phyloP scores from a whole-genome alignment of 1,140 invertebrate genomes.

The Drosophila leontia region DNA sequence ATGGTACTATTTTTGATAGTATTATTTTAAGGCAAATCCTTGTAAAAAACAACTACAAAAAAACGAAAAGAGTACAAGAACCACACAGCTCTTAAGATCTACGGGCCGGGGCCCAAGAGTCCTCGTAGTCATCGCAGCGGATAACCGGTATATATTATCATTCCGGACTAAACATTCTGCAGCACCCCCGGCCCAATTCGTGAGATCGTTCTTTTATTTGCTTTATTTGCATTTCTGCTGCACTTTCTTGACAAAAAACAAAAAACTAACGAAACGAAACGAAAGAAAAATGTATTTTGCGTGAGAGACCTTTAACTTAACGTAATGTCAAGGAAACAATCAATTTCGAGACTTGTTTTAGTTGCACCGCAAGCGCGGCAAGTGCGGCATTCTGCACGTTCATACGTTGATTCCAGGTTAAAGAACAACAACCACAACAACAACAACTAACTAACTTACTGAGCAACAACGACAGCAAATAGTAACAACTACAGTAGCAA shows the following conservation, averaged over 20 bases:
- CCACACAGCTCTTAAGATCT: conserved; percentile 24
- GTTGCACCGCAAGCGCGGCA: conserved; percentile 53
- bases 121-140: conserved; percentile 8
- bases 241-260: conserved; percentile 69
- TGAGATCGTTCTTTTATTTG: conserved; percentile 79
- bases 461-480: conserved; percentile 49
- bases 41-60: conserved; percentile 73
- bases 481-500: conserved; percentile 49
- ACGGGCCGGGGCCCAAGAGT: conserved; percentile 15
- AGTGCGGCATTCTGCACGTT: conserved; percentile 71
- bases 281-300: conserved; percentile 51
- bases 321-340: conserved; percentile 48
- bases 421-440: conserved; percentile 21
- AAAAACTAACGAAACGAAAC: conserved; percentile 13
- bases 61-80: conserved; percentile 49
- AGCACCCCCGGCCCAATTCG: conserved; percentile 16
- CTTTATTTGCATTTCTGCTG: conserved; percentile 79
- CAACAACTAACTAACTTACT: conserved; percentile 39
- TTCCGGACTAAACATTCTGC: not conserved
- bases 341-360: conserved; percentile 52
- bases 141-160: conserved; percentile 21
- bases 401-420: conserved; percentile 63
- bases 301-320: conserved; percentile 36
- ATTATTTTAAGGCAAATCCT: conserved; percentile 82
- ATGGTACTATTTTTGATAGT: conserved; percentile 84